A percentile compares a stretch with the other conserved stretches of the same genome.
phyloP scores from a whole-genome alignment of 2,113 vertebrate species.

The Syrrhaptes paradoxus region DNA sequence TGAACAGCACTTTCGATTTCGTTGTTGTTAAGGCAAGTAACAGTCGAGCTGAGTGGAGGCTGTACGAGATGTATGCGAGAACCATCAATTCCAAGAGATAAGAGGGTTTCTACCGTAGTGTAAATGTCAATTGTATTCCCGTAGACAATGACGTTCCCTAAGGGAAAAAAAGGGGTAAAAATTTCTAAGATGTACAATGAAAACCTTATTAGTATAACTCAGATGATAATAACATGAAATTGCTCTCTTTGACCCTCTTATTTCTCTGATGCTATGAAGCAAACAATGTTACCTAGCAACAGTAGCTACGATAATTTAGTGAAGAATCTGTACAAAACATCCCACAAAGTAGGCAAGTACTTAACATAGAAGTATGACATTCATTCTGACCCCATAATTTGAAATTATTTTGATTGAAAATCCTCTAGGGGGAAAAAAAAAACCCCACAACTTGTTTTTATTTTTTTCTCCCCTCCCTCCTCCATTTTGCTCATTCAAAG shows the following conservation, averaged over 20 bases:
- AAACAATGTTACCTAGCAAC: slow-evolving; percentile 82
- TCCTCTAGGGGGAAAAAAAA: slow-evolving; percentile 10
- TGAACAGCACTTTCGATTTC: slow-evolving; percentile 63
- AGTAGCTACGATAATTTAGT: slow-evolving; percentile 77
- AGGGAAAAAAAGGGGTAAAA: background rate
- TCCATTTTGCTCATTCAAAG: slow-evolving; percentile 29
- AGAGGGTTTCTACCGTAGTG: slow-evolving; percentile 80
- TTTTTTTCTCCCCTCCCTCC: background rate
- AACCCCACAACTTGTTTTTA: background rate
- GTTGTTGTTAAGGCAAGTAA: slow-evolving; percentile 72
- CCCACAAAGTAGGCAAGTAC: slow-evolving; percentile 79
- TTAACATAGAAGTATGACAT: slow-evolving; percentile 71
- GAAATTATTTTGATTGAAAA: slow-evolving; percentile 70
- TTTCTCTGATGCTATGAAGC: slow-evolving; percentile 77
- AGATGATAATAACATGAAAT: slow-evolving; percentile 70
- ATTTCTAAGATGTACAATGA: slow-evolving; percentile 57
- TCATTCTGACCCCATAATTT: slow-evolving; percentile 64
- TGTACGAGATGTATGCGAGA: slow-evolving; percentile 82
- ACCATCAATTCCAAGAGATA: slow-evolving; percentile 80
- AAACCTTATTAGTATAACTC: slow-evolving; percentile 71
- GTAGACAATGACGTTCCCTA: slow-evolving; percentile 88
- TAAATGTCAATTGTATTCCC: slow-evolving; percentile 86
- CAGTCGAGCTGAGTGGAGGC: slow-evolving; percentile 30
- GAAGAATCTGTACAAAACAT: slow-evolving; percentile 79
- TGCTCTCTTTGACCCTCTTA: slow-evolving; percentile 73